A percentile compares a stretch with the other conserved stretches of the same genome.
Conservation (phyloP, 2,113 vertebrate genomes). For the Catharus minimus region DNA sequence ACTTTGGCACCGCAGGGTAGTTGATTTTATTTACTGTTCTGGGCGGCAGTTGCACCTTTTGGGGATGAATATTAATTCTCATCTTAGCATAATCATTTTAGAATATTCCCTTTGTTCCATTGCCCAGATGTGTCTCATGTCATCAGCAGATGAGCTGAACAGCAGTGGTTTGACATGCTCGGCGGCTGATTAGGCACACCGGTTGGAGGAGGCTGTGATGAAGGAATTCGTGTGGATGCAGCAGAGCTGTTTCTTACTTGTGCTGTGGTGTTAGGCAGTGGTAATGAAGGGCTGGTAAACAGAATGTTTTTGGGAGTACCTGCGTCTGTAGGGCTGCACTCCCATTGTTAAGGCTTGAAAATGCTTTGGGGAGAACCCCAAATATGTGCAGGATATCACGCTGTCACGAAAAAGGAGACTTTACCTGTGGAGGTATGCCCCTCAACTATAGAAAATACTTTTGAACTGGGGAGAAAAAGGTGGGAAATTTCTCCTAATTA, state of each 20-base stretch:
- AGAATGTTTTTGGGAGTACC: not conserved
- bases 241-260: not conserved
- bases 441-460: not conserved
- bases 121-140: slow-evolving; percentile 59
- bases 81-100: slow-evolving; percentile 55
- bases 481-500: not conserved
- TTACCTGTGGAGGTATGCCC: not conserved
- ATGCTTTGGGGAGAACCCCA: not conserved
- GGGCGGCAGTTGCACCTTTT: slow-evolving; percentile 41
- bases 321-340: not conserved
- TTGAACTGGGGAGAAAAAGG: not conserved
- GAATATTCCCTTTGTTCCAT: slow-evolving; percentile 67
- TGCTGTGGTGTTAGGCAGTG: not conserved
- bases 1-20: not conserved
- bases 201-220: slow-evolving; percentile 21
- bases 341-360: not conserved
- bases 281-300: not conserved
- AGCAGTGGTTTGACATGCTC: slow-evolving; percentile 57
- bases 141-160: slow-evolving; percentile 57
- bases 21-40: not conserved
- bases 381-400: not conserved
- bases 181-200: not conserved
- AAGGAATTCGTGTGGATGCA: not conserved
- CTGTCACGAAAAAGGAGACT: not conserved
- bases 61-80: slow-evolving; percentile 62